Percentiles rank a stretch among this genome's conserved stretches.
Evolutionary conservation across 2,888 invertebrate species (phyloP).

Genomic region (Philhelius pedissequus): DNA sequence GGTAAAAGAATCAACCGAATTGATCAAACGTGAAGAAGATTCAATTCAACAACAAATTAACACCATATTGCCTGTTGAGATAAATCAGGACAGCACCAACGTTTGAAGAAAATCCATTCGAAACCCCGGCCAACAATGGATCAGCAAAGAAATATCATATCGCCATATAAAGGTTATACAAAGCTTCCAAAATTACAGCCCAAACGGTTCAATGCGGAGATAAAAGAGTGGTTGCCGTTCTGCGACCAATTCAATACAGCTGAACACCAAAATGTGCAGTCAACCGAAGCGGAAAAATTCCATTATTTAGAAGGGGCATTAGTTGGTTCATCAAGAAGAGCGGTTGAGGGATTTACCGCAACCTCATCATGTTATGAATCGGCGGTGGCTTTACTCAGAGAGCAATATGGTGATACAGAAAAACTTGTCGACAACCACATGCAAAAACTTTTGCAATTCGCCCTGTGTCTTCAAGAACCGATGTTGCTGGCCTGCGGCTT

Average conservation of each 20-base stretch:
- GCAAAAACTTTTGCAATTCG: constrained; percentile 5
- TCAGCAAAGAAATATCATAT: background rate
- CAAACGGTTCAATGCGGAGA: background rate
- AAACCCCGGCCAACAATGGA: background rate
- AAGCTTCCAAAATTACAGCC: background rate
- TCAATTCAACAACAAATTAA: too few relatives aligned
- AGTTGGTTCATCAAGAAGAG: background rate
- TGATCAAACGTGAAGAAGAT: too few relatives aligned
- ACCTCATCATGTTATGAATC: constrained; percentile 13
- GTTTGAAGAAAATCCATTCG: background rate
- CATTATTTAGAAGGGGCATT: background rate
- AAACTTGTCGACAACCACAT: constrained; percentile 11
- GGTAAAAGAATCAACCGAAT: too few relatives aligned
- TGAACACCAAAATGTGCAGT: background rate
- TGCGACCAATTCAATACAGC: background rate
- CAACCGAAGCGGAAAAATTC: background rate
- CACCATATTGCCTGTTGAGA: too few relatives aligned
- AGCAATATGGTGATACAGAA: constrained; percentile 12
- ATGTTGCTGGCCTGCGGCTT: background rate
- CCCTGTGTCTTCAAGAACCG: background rate
- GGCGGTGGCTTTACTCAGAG: background rate
- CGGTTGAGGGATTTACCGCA: constrained; percentile 18
- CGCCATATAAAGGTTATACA: background rate
- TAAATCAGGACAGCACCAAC: too few relatives aligned
- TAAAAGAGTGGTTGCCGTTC: background rate